Conservation (phyloP, 2,113 vertebrate genomes). For the Porphyrio hochstetteri region DNA sequence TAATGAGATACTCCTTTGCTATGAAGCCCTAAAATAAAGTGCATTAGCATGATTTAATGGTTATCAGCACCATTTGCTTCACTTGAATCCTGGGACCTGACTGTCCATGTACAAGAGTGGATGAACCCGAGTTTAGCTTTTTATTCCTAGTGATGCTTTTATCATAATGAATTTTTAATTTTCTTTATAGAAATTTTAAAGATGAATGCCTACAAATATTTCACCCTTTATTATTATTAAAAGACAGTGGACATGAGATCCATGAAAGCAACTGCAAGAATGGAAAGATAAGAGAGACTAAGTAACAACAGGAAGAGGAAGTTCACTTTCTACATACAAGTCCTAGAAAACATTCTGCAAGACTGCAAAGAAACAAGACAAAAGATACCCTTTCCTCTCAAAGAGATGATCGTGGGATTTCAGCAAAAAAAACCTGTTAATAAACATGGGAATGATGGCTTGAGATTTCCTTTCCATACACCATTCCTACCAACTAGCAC, state of each 20-base stretch:
- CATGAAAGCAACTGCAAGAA: background rate
- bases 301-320: background rate
- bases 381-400: background rate
- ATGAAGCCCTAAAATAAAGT: background rate
- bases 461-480: background rate
- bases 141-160: background rate
- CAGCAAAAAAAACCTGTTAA: background rate
- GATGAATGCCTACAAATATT: background rate
- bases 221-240: background rate
- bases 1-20: background rate
- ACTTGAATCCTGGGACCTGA: background rate
- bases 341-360: background rate
- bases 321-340: background rate
- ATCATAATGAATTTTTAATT: background rate
- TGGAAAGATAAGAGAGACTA: background rate
- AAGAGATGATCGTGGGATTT: background rate
- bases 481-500: background rate
- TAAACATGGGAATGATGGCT: background rate
- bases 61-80: background rate
- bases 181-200: background rate
- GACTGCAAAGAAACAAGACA: background rate
- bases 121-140: background rate
- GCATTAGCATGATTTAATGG: background rate
- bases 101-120: background rate
- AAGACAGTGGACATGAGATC: background rate